phyloP scores from a whole-genome alignment of 2,797 vertebrate species.

The Sebastes dallii region DNA sequence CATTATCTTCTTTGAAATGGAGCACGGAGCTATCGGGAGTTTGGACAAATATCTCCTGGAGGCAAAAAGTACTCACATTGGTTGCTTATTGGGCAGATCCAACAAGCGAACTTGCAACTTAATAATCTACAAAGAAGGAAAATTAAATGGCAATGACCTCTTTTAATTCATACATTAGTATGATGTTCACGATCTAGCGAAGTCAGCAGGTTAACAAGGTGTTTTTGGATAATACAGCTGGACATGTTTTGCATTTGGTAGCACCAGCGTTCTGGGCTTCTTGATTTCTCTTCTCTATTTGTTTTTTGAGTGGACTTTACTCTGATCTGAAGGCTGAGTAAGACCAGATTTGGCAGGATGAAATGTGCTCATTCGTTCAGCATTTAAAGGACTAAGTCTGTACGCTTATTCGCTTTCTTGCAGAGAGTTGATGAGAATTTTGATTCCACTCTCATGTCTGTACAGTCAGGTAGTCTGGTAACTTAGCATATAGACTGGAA shows the following conservation, averaged over 20 bases:
- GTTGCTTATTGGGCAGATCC: neutral
- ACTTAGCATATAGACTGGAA: no score
- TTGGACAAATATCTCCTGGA: neutral
- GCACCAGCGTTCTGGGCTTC: neutral
- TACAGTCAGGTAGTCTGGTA: no score
- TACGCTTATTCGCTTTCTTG: no score
- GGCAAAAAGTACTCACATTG: neutral
- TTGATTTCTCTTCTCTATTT: neutral
- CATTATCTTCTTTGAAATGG: constrained; percentile 4
- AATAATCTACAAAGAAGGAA: neutral
- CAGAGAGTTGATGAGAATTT: no score
- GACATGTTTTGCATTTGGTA: neutral
- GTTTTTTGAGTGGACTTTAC: constrained; percentile 3
- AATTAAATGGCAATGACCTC: neutral
- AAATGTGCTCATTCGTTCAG: neutral
- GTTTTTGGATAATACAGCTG: neutral
- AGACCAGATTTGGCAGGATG: neutral
- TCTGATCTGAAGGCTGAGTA: neutral
- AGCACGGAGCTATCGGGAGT: neutral
- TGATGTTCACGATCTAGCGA: neutral
- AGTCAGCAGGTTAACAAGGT: neutral
- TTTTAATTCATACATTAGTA: neutral
- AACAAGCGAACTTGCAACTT: neutral
- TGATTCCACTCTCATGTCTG: no score
- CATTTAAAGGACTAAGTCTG: neutral